phyloP scores from a whole-genome alignment of 2,113 vertebrate species.

The Albula glossodonta region DNA sequence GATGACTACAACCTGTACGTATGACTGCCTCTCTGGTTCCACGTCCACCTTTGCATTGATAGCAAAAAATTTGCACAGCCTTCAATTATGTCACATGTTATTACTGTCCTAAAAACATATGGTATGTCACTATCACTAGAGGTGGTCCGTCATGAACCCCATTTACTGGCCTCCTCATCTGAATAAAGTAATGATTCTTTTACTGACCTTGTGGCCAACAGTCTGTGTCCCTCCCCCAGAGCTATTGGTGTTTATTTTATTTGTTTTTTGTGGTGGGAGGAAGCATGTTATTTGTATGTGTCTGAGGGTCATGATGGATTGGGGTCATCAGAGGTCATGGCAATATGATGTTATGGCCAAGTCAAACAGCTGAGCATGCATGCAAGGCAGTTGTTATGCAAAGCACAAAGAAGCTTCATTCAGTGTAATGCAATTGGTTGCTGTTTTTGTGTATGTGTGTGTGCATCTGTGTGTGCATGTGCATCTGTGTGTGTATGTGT shows the following conservation, averaged over 20 bases:
- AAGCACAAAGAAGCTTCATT: constrained; percentile 50
- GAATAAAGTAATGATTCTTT: constrained; percentile 39
- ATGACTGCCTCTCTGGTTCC: not conserved
- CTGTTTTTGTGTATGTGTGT: constrained; percentile 19
- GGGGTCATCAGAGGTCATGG: constrained; percentile 60
- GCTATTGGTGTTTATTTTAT: constrained; percentile 34
- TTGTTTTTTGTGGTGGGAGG: constrained; percentile 22
- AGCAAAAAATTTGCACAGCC: not conserved
- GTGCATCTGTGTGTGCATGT: constrained; percentile 21
- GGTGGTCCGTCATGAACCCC: not conserved
- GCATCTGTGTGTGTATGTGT: constrained; percentile 22
- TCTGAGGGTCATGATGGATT: constrained; percentile 66
- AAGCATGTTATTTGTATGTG: constrained; percentile 15
- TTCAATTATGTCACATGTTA: not conserved
- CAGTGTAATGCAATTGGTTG: constrained; percentile 9
- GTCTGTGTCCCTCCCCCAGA: not conserved
- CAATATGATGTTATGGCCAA: constrained; percentile 64
- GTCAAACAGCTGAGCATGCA: constrained; percentile 69
- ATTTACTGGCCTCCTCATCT: constrained; percentile 29
- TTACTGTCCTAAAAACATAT: not conserved
- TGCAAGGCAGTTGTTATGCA: constrained; percentile 64
- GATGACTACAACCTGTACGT: constrained; percentile 73
- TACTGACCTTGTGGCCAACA: not conserved
- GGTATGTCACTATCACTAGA: not conserved
- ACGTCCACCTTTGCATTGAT: not conserved